A percentile compares a stretch with the other conserved stretches of the same genome.
Evolutionary conservation across 2,797 vertebrate species (phyloP).

Genomic region (Mus spretus): DNA sequence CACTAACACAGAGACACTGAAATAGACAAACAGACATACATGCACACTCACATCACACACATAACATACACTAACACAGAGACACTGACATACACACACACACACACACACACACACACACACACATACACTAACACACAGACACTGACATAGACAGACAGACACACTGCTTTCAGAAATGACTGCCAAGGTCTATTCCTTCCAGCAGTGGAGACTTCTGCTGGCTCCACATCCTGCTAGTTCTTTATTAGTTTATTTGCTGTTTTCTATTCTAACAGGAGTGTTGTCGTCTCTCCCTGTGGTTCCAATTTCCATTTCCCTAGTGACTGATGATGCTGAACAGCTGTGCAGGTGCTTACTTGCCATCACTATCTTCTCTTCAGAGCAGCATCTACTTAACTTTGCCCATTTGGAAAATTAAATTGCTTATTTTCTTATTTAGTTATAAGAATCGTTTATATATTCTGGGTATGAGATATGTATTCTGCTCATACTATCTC

Average conservation of each 20-base stretch:
- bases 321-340: not conserved
- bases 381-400: not conserved
- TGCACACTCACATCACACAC: not conserved
- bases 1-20: too few species aligned
- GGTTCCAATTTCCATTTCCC: constrained; percentile 23
- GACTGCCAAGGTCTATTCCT: not conserved
- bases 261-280: not conserved
- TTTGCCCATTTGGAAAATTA: constrained; percentile 23
- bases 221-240: not conserved
- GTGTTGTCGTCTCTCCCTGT: not conserved
- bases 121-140: too few species aligned
- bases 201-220: not conserved
- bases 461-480: not conserved
- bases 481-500: not conserved
- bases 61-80: not conserved
- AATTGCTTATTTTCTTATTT: constrained; percentile 31
- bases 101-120: not conserved
- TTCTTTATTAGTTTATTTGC: not conserved
- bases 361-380: not conserved
- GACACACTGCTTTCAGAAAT: not conserved
- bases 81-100: too few species aligned
- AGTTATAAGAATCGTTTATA: constrained; percentile 9
- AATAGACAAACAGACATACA: too few species aligned
- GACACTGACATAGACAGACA: not conserved
- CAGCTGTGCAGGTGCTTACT: not conserved